Base-by-base conservation (phyloP, 2,888 invertebrate genomes). In the Parnassius mnemosyne region DNA sequence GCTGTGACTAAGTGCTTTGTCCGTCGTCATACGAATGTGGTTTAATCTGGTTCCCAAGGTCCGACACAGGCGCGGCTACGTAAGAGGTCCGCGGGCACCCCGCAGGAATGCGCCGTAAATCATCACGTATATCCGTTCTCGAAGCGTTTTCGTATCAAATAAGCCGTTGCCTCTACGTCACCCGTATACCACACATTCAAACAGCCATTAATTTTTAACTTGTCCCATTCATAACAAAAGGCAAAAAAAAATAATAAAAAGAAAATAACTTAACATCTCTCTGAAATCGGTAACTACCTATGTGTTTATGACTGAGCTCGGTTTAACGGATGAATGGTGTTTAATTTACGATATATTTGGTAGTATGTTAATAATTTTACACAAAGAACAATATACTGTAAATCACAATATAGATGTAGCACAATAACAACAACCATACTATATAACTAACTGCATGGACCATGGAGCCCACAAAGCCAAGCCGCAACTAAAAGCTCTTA, bases 31-130 rank as follows among this genome's bases (percentile, higher is more conserved):
- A 70, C 72, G 72, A 77, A 77, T 77, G 76, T 79, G 83, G 80
- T 81, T 80, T 83, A 84, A 87, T 87, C 79, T 81, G 67, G 78
- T 85, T 87, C 85, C 82, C 84, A 84, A 75, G 73, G 76, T 64
- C 65, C 72, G 71, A 74, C 73, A 76, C 78, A 73, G 72, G 74
- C 79, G 75, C 78, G 76, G 71, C 65, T 53, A 65, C 61, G 70
- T 73, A 69, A 77, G 66, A 75, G 70, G 71, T 75, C 71, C 71
- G 70, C 72, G 71, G 69, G 76, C 76, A 76, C 74, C 73, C 77
- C 76, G 69, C 76, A 82, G 86, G 89, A 87, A 89, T 88, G 86
- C 78, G 78, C 74, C 81, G 79, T 89, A 89, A 87, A 88, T 88
- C 89, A 85, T 84, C 71, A 69, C 64, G 66, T 74, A 67, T 71